Conservation (phyloP, 2,888 invertebrate species). For the Syritta pipiens region DNA sequence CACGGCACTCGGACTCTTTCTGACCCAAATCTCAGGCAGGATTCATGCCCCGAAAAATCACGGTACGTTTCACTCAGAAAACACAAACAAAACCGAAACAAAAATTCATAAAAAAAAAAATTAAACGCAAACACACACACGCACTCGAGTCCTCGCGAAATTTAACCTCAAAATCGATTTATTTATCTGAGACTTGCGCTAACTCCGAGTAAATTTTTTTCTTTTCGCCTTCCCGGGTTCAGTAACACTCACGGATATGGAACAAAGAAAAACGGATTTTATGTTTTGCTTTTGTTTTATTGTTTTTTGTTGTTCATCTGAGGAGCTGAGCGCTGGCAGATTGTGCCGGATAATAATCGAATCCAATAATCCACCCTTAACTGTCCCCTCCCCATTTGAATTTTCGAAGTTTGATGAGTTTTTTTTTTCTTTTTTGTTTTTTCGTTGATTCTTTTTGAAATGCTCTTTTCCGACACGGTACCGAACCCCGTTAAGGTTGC, state of each 20-base stretch:
- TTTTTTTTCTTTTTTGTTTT: too few species aligned
- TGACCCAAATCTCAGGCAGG: too few species aligned
- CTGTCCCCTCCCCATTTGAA: conserved; percentile 16
- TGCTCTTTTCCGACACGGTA: conserved; percentile 16
- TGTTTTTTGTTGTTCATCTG: too few species aligned
- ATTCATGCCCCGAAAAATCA: too few species aligned
- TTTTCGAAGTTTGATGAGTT: conserved; percentile 5
- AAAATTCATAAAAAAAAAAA: conserved; percentile 26
- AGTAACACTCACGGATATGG: conserved; percentile 41
- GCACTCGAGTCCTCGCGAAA: conserved; percentile 43
- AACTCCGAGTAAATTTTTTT: conserved; percentile 40
- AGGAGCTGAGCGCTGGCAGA: conserved; percentile 22
- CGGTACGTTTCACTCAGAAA: too few species aligned
- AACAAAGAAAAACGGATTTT: conserved; percentile 44
- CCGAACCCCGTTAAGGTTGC: conserved; percentile 50
- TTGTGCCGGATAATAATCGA: conserved; percentile 41
- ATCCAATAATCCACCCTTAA: conserved; percentile 62
- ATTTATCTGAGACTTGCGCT: conserved; percentile 65
- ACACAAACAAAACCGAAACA: conserved; percentile 2
- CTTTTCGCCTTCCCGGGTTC: conserved; percentile 47
- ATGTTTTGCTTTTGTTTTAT: conserved; percentile 43
- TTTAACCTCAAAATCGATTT: conserved; percentile 68
- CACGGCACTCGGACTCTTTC: too few species aligned
- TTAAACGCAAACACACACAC: neutral
- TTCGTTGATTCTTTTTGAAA: conserved; percentile 36